Evolutionary conservation across 2,113 vertebrate genomes (phyloP).

Genomic region (Heliornis fulica): DNA sequence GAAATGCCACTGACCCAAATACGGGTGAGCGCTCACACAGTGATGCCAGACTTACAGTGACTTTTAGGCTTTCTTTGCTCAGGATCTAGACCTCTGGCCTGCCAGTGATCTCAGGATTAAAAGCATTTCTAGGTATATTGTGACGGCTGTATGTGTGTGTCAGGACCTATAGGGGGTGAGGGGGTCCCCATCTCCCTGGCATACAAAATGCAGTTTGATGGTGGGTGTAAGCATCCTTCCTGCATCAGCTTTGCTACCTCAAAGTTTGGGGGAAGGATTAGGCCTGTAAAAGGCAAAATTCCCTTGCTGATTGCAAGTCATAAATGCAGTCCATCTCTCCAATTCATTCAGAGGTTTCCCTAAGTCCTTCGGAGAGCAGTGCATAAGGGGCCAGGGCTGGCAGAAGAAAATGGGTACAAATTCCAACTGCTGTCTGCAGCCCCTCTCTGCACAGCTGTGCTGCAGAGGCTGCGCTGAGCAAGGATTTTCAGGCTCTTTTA

Average conservation of each 20-base stretch:
- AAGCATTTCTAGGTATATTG: not conserved
- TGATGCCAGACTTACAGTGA: not conserved
- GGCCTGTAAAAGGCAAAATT: not conserved
- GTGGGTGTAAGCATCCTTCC: not conserved
- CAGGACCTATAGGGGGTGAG: not conserved
- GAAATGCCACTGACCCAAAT: not conserved
- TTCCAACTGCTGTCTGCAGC: not conserved
- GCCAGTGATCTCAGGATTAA: not conserved
- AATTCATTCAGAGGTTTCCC: not conserved
- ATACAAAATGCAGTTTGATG: not conserved
- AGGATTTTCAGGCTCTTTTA: not conserved
- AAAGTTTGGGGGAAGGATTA: not conserved
- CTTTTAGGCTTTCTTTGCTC: not conserved
- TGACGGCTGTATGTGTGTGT: accelerated
- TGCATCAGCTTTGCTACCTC: not conserved
- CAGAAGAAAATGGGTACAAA: not conserved
- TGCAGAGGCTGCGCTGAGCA: not conserved
- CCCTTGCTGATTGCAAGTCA: not conserved
- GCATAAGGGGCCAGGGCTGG: not conserved
- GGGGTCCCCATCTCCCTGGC: not conserved
- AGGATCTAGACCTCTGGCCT: not conserved
- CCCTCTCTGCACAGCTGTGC: not conserved
- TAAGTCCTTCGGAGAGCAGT: not conserved
- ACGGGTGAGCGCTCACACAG: not conserved
- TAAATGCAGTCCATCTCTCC: not conserved